Evolutionary conservation across 2,888 invertebrate species (phyloP), one percentile per base, ranked within the genome.

Genomic region (Thyatira batis): DNA sequence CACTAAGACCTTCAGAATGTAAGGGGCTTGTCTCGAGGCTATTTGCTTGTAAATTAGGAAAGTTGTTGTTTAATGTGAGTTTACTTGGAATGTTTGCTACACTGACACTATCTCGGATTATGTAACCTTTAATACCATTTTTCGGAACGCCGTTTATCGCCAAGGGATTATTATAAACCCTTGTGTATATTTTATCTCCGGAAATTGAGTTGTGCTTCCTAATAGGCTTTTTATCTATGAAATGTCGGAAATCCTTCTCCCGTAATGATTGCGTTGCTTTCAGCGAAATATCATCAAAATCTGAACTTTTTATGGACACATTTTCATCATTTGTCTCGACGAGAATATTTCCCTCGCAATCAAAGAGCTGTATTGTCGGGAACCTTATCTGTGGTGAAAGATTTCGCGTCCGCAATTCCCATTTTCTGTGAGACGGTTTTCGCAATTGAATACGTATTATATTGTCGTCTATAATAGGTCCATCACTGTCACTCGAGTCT

Each of bases 391-490:
- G 92, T 43, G 93, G 94, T 53, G 94, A 94, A 54, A 93, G 93
- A 81, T 94, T 94, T 64, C 94, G 92, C 39, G 94, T 94, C 45
- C 94, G 91, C 62, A 94, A 79, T 79, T 94, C 93, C 94, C 94
- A 94, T 83, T 93, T 93, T 84, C 93, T 93, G 65, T 93, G 92
- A 72, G 85, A 90, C 49, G 94, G 93, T 79, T 94, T 94, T 73
- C 93, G 89, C 61, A 94, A 83, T 80, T 94, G 94, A 65, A 94
- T 92, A 57, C 93, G 88, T 70, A 94, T 94, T 65, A 94, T 85
- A 67, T 94, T 93, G 66, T 92, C 88, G 61, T 91, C 86, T 80
- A 92, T 87, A 67, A 87, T 76, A 58, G 92, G 92, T 13, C 84
- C 82, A 54, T 91, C 90, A 76, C 89, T 88, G 71, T 90, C 90